Base-by-base conservation (phyloP, 1,140 invertebrate species). In the Brachionus asplanchnoidis region DNA sequence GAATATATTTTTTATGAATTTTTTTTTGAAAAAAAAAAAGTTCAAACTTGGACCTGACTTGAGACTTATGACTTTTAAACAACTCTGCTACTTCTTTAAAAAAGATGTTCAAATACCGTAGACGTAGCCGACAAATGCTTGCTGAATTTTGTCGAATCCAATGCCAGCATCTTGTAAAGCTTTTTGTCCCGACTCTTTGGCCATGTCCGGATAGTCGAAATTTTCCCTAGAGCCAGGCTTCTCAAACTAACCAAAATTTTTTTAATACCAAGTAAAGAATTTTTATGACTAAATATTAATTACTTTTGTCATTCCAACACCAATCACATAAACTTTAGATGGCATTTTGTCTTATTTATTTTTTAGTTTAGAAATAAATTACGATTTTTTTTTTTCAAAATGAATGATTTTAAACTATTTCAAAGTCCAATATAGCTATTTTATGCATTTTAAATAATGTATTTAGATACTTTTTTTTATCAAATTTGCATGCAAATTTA, bases 261-360 rank as follows among this genome's bases (percentile, higher is more conserved):
- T 36, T 36, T 36, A 36, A 7, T 36, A 0, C 1, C 6, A 36
- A 36, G 1, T 28, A 36, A 6, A 7, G 6, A 36, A 36, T 36
- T 36, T 36, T 36, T 5, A 36, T 36, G 32, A 36, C 46, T 28
- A 32, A 20, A 85, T 4, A 53, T 7, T 53, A 11, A 53, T 32
- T 91, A 93, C 93, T 91, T 95, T 97, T 26, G 97, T 98, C 97
- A 99, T 98, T 82, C 96, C 97, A 86, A 98, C 96, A 85, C 97
- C 97, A 86, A 98, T 92, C 82, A 98, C 95, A 90, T 93, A 98
- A 32, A 98, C 95, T 87, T 88, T 89, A 46, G 87, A 85, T 68
- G 87, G 88, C 68, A 84, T 73, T 70, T 84, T 84, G 14, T 23
- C 5, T 11, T 53, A 11, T 82, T 77, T 9, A 4, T 50, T 2